These are phyloP conservation scores for Himalopsyche tibetana DNA, from an alignment of 2,888 invertebrate genomes.

Conservation along the genomic window DNA sequence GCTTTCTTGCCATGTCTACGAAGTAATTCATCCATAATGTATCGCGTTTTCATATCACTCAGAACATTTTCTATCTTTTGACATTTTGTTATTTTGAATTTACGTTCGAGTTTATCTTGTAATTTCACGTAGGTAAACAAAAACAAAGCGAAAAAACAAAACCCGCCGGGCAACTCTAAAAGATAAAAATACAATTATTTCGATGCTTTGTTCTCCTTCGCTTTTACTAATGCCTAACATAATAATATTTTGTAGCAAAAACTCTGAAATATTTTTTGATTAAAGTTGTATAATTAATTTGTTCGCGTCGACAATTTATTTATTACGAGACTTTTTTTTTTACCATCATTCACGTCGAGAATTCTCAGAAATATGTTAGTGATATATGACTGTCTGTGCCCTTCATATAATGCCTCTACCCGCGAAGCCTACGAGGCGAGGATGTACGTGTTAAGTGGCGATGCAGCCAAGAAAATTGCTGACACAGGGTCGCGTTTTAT, in stretches of 20 bases:
- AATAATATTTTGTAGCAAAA: background rate
- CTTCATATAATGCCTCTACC: background rate
- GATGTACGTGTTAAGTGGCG: conserved; percentile 1
- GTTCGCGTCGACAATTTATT: background rate
- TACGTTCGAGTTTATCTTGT: too few species aligned
- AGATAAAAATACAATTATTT: too few species aligned
- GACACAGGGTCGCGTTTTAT: conserved; percentile 10
- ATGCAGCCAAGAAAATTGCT: background rate
- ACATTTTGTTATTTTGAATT: too few species aligned
- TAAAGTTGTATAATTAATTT: background rate
- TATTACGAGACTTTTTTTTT: background rate
- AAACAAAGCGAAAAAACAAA: too few species aligned
- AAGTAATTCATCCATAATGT: too few species aligned
- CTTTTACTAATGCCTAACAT: too few species aligned
- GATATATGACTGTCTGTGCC: background rate
- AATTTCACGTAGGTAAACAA: too few species aligned
- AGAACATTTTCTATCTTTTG: too few species aligned
- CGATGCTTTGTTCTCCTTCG: too few species aligned
- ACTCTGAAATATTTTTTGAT: background rate
- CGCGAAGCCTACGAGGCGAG: background rate
- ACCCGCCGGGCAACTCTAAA: too few species aligned
- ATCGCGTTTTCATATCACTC: too few species aligned
- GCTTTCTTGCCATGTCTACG: too few species aligned
- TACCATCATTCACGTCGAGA: background rate
- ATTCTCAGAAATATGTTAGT: background rate